These are phyloP conservation scores for Aquatica leii DNA, from an alignment of 2,888 invertebrate genomes.

Conservation along the genomic window DNA sequence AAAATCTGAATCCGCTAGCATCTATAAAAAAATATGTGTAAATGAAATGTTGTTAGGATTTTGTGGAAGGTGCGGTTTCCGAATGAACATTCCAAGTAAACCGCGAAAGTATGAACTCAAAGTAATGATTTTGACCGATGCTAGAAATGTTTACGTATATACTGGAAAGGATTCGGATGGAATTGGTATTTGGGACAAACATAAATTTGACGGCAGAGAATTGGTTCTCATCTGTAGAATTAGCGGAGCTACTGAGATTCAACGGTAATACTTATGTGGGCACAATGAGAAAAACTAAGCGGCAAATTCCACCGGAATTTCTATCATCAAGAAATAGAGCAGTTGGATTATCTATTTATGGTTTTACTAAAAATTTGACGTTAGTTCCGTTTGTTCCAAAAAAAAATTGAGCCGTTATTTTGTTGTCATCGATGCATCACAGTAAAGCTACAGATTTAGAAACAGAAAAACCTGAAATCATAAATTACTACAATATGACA, in stretches of 20 bases:
- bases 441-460: slow-evolving; percentile 28
- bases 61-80: slow-evolving; percentile 19
- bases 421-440: slow-evolving; percentile 30
- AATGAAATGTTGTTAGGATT: not conserved
- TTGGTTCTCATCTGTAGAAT: slow-evolving; percentile 34
- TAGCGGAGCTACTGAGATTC: slow-evolving; percentile 24
- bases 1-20: not conserved
- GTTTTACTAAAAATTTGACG: slow-evolving; percentile 37
- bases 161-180: slow-evolving; percentile 27
- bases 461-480: slow-evolving; percentile 27
- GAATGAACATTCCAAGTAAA: slow-evolving; percentile 24
- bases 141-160: slow-evolving; percentile 15
- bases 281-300: slow-evolving; percentile 21
- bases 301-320: slow-evolving; percentile 43
- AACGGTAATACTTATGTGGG: slow-evolving; percentile 23
- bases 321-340: slow-evolving; percentile 19
- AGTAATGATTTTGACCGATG: slow-evolving; percentile 30
- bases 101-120: slow-evolving; percentile 31
- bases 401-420: slow-evolving; percentile 30
- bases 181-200: slow-evolving; percentile 21
- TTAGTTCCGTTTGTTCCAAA: slow-evolving; percentile 43
- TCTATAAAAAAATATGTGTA: not conserved
- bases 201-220: slow-evolving; percentile 33
- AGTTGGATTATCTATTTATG: slow-evolving; percentile 37
- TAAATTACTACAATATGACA: slow-evolving; percentile 16